Evolutionary conservation across 2,888 invertebrate species (phyloP).

Genomic region (Tachina grossa): DNA sequence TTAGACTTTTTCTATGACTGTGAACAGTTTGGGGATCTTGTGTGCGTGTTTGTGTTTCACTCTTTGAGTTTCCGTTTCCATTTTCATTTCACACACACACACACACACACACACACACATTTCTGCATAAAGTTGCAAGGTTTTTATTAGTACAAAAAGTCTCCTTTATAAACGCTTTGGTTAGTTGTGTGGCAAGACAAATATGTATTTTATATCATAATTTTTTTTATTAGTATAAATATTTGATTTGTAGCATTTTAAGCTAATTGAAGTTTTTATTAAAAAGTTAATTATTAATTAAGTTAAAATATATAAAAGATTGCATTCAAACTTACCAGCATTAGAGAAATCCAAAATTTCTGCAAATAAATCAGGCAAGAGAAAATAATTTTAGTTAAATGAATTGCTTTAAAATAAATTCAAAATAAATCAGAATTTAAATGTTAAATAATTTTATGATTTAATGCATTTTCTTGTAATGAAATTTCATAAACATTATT

Average conservation of each 20-base stretch:
- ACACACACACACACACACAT: neutral
- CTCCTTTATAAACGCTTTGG: neutral
- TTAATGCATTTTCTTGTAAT: no score
- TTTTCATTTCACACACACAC: neutral
- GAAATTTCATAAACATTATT: no score
- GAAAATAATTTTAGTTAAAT: neutral
- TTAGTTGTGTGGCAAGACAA: neutral
- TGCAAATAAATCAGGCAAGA: conserved; percentile 1
- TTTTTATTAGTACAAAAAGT: no score
- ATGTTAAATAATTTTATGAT: neutral
- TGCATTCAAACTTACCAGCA: neutral
- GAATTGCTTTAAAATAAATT: no score
- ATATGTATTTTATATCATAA: neutral
- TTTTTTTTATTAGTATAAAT: neutral
- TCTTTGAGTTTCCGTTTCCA: conserved; percentile 37
- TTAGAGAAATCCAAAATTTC: neutral
- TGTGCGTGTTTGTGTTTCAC: neutral
- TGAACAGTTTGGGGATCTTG: neutral
- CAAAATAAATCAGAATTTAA: neutral
- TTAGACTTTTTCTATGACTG: neutral
- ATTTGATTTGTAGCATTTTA: neutral
- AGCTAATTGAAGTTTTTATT: conserved; percentile 19
- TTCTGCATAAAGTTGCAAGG: neutral
- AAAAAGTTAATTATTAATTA: conserved; percentile 2
- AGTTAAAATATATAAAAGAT: neutral